These are phyloP conservation scores for Rhinichthys klamathensis DNA, from an alignment of 2,113 vertebrate species.

Conservation along the genomic window DNA sequence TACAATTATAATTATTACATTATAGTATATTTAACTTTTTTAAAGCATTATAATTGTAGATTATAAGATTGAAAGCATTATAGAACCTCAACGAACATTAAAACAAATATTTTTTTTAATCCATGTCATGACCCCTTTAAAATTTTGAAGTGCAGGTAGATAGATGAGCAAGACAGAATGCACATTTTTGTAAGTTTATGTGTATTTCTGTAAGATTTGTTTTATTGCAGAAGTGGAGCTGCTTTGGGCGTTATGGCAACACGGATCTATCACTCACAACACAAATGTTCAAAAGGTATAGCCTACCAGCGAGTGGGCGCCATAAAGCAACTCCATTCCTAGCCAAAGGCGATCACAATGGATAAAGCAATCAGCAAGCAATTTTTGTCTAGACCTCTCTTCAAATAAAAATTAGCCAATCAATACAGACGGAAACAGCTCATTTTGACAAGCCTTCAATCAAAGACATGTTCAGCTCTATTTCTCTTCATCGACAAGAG, in stretches of 20 bases:
- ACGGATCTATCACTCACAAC: constrained; percentile 18
- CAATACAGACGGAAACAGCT: constrained; percentile 33
- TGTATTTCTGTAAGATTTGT: background rate
- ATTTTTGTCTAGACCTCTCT: constrained; percentile 35
- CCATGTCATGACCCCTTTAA: too few relatives aligned
- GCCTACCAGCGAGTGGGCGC: background rate
- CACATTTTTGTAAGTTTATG: background rate
- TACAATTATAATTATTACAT: too few relatives aligned
- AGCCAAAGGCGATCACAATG: background rate
- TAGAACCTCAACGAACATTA: too few relatives aligned
- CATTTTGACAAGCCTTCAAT: constrained; percentile 55
- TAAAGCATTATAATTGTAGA: too few relatives aligned
- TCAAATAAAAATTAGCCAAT: constrained; percentile 50
- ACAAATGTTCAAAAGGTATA: background rate
- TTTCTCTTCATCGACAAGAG: background rate
- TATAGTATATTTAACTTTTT: too few relatives aligned
- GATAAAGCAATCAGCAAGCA: constrained; percentile 32
- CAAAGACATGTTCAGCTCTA: constrained; percentile 22
- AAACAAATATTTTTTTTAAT: too few relatives aligned
- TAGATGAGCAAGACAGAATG: background rate
- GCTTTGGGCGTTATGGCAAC: constrained; percentile 13
- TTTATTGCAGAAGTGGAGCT: background rate
- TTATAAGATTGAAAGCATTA: too few relatives aligned
- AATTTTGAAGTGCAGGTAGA: background rate
- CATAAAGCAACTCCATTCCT: constrained; percentile 12